Evolutionary conservation across 2,113 vertebrate species (phyloP).

Genomic region (Microcebus jonahi): DNA sequence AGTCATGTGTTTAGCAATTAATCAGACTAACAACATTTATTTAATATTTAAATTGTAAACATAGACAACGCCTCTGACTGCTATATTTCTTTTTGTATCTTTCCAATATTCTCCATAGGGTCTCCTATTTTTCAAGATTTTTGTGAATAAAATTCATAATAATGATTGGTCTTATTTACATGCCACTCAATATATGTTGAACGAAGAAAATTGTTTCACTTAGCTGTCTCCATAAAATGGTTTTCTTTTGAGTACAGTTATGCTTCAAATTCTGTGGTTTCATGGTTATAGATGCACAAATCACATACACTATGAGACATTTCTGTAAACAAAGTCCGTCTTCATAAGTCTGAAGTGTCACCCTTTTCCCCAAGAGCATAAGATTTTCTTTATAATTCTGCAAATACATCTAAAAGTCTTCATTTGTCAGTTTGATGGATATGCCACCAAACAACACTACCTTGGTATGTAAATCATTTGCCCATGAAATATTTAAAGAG

Average conservation of each 20-base stretch:
- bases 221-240: neutral
- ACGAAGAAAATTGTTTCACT: conserved; percentile 7
- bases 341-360: conserved; percentile 12
- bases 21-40: conserved; percentile 29
- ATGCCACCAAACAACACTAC: neutral
- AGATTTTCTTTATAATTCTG: conserved; percentile 49
- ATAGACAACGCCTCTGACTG: neutral
- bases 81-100: neutral
- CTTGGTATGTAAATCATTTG: conserved; percentile 43
- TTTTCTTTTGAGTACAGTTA: conserved; percentile 51
- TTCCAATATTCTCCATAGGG: neutral
- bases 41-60: neutral
- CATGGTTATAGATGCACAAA: neutral
- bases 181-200: neutral
- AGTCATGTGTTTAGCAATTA: conserved; percentile 26
- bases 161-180: conserved; percentile 46
- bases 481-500: conserved; percentile 52
- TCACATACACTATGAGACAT: neutral
- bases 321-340: neutral
- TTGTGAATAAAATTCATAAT: conserved; percentile 19
- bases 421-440: conserved; percentile 52
- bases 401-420: conserved; percentile 40
- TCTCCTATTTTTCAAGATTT: conserved; percentile 18
- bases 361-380: neutral
- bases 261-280: neutral